phyloP scores from a whole-genome alignment of 2,888 invertebrate genomes.

The Xanthia togata region DNA sequence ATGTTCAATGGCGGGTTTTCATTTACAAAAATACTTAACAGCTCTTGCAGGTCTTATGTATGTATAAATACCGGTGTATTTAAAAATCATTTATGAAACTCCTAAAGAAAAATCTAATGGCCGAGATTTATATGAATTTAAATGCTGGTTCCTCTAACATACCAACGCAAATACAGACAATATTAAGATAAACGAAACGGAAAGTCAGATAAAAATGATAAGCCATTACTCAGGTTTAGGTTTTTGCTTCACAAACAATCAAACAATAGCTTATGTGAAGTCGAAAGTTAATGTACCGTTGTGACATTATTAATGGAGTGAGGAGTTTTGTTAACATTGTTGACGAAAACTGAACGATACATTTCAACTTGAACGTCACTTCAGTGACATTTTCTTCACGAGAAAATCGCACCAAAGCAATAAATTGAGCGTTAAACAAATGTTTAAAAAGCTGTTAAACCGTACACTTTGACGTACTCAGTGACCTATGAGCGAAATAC shows the following conservation, averaged over 20 bases:
- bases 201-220: constrained; percentile 49
- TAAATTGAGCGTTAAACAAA: constrained; percentile 24
- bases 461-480: constrained; percentile 5
- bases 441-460: constrained; percentile 19
- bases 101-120: not conserved
- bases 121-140: not conserved
- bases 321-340: constrained; percentile 60
- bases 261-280: constrained; percentile 67
- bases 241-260: constrained; percentile 44
- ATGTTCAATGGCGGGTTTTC: constrained; percentile 19
- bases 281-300: constrained; percentile 67
- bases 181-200: constrained; percentile 36
- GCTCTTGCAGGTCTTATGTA: not conserved
- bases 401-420: not conserved
- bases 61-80: not conserved
- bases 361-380: constrained; percentile 10
- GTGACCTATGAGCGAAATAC: constrained; percentile 41
- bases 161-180: constrained; percentile 1
- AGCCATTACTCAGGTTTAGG: constrained; percentile 48
- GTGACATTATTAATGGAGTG: constrained; percentile 63
- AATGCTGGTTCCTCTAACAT: not conserved
- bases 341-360: constrained; percentile 28
- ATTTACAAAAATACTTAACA: constrained; percentile 4
- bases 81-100: not conserved
- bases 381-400: not conserved